A percentile compares a stretch with the other conserved stretches of the same genome.
Evolutionary conservation across 2,888 invertebrate genomes (phyloP).

Genomic region (Amiota mariae): DNA sequence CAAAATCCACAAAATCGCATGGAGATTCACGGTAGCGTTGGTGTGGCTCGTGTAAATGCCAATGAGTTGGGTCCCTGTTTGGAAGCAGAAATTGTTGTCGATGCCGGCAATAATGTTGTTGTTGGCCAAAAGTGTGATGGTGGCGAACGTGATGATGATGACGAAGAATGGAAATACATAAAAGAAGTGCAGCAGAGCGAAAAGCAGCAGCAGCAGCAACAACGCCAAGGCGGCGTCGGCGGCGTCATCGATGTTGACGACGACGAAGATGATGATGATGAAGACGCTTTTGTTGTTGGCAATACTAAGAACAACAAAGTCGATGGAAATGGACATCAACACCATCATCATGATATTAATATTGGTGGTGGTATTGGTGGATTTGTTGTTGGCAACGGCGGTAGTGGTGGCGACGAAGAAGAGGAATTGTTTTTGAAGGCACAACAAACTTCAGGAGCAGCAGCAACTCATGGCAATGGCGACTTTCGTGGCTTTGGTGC

Average conservation of each 20-base stretch:
- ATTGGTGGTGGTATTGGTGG: conserved; percentile 15
- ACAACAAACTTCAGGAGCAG: conserved; percentile 46
- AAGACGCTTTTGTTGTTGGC: conserved; percentile 30
- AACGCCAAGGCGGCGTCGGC: conserved; percentile 44
- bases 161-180: conserved; percentile 92
- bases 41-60: conserved; percentile 32
- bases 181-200: conserved; percentile 78
- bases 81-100: conserved; percentile 51
- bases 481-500: conserved; percentile 38
- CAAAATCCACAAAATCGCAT: conserved; percentile 61
- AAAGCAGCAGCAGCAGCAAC: conserved; percentile 62
- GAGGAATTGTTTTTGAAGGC: conserved; percentile 34
- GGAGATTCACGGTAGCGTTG: conserved; percentile 60
- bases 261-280: conserved; percentile 35
- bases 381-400: conserved; percentile 34
- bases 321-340: conserved; percentile 20
- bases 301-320: neutral
- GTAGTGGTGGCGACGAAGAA: conserved; percentile 26
- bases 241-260: conserved; percentile 46
- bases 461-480: conserved; percentile 51
- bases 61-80: conserved; percentile 45
- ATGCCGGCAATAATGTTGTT: conserved; percentile 40
- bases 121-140: conserved; percentile 60
- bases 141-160: conserved; percentile 76
- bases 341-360: no score